phyloP scores from a whole-genome alignment of 2,113 vertebrate genomes.

The Numenius arquata region DNA sequence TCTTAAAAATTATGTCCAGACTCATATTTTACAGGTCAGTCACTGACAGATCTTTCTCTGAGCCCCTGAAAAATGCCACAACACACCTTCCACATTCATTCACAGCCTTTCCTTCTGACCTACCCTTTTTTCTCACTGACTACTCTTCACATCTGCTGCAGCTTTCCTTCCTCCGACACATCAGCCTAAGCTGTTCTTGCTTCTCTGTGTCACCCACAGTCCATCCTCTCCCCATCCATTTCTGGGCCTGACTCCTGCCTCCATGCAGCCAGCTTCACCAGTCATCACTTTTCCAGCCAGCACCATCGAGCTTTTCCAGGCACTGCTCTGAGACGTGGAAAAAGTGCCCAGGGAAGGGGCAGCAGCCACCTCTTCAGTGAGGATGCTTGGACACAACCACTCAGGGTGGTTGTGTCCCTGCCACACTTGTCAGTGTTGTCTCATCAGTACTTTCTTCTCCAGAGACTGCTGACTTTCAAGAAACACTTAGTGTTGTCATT shows the following conservation, averaged over 20 bases:
- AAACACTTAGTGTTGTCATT: background rate
- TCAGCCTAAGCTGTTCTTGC: background rate
- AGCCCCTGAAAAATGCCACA: background rate
- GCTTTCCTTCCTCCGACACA: background rate
- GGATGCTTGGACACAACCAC: background rate
- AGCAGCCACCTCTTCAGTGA: background rate
- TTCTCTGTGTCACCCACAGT: background rate
- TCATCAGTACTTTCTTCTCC: background rate
- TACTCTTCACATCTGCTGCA: background rate
- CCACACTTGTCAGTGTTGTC: rapidly evolving
- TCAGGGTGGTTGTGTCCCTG: rapidly evolving
- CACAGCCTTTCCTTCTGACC: background rate
- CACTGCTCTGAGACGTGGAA: background rate
- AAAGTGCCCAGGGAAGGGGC: background rate
- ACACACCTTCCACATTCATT: background rate
- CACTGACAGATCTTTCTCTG: background rate
- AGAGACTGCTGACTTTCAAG: background rate
- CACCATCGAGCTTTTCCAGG: rapidly evolving
- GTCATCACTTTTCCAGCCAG: background rate
- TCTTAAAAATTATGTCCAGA: background rate
- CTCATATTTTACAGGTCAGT: background rate
- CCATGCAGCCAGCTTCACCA: background rate
- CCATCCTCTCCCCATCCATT: rapidly evolving
- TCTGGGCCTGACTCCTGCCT: background rate
- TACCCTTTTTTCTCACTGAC: background rate